phyloP scores from a whole-genome alignment of 2,797 vertebrate species.

The Cyclura pinguis region DNA sequence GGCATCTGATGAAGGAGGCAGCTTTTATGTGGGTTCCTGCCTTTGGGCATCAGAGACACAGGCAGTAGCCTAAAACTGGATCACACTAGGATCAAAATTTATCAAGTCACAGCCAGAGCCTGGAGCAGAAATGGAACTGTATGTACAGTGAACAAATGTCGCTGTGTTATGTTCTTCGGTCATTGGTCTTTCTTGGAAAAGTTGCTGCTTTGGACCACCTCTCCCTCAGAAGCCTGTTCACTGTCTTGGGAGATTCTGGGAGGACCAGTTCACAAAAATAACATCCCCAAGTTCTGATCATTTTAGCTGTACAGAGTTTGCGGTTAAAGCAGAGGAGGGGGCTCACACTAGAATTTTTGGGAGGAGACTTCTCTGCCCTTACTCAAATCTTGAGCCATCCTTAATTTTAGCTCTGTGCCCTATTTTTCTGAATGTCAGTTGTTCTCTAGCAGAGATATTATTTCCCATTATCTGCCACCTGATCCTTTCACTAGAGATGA shows the following conservation, averaged over 20 bases:
- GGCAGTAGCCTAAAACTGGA: not conserved
- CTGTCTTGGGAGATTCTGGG: too few relatives aligned
- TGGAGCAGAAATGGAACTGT: not conserved
- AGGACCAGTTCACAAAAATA: too few relatives aligned
- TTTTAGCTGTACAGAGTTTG: too few relatives aligned
- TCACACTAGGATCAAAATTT: not conserved
- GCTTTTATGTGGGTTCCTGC: not conserved
- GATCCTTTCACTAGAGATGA: not conserved
- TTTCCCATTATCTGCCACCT: not conserved
- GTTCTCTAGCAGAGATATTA: not conserved
- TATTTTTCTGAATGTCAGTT: not conserved
- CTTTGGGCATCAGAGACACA: not conserved
- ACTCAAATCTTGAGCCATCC: too few relatives aligned
- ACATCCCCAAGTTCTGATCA: too few relatives aligned
- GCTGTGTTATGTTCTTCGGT: not conserved
- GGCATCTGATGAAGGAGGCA: not conserved
- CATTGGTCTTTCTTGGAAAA: not conserved
- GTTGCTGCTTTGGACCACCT: too few relatives aligned
- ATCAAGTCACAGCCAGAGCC: not conserved
- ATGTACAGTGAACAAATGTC: not conserved
- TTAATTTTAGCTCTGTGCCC: not conserved
- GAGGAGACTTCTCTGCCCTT: too few relatives aligned
- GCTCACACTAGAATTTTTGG: too few relatives aligned
- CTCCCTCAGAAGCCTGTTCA: too few relatives aligned
- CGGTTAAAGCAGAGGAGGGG: too few relatives aligned